Percentiles rank a stretch among this genome's conserved stretches.
These are phyloP conservation scores for Pionites leucogaster DNA, from an alignment of 2,113 vertebrate species.

Conservation along the genomic window DNA sequence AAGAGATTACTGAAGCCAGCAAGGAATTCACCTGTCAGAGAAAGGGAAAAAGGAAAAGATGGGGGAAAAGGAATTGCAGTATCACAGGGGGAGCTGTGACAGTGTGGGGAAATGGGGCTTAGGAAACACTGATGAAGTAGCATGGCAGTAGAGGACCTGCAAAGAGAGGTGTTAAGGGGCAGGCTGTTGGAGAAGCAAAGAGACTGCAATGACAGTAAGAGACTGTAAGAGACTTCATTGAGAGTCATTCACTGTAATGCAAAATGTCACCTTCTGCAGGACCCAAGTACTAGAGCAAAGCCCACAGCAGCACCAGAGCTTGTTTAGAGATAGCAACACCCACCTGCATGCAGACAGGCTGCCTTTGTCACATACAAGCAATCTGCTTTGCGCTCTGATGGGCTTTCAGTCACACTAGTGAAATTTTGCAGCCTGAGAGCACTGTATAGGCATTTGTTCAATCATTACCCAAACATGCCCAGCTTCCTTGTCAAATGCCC, in stretches of 20 bases:
- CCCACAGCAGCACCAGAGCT: neutral
- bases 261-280: neutral
- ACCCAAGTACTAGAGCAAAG: neutral
- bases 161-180: neutral
- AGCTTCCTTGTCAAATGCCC: neutral
- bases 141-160: neutral
- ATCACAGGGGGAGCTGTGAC: neutral
- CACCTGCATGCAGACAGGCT: neutral
- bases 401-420: neutral
- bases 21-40: neutral
- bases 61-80: neutral
- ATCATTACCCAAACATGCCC: fast-evolving
- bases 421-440: neutral
- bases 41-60: neutral
- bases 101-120: neutral
- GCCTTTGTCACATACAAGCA: fast-evolving
- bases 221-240: neutral
- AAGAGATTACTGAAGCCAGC: neutral
- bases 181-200: neutral
- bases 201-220: neutral
- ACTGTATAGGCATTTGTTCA: fast-evolving
- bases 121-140: neutral
- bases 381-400: fast-evolving
- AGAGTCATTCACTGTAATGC: neutral
- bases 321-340: neutral